Evolutionary conservation across 2,888 invertebrate species (phyloP), one percentile per base, ranked within the genome.

Genomic region (Dicroscelio sp.): DNA sequence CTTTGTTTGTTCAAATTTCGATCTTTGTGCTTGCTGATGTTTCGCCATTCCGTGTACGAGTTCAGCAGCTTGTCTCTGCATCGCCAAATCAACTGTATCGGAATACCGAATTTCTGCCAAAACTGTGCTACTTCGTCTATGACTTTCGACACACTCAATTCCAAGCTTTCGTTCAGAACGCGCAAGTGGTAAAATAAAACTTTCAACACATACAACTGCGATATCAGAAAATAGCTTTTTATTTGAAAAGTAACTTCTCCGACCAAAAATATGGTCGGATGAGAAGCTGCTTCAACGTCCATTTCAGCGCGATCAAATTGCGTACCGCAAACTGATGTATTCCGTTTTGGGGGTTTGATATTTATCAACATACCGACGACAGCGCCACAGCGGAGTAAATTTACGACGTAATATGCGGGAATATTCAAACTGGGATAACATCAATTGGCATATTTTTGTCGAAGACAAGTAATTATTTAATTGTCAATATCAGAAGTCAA

Each of bases 11-110:
- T 20, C 27, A 73, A 73, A 52, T 31, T 27, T 30, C 71, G 52
- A 52, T 52, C 52, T 73, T 73, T 73, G 71, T 73, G 71, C 30
- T 73, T 73, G 48, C 71, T 43, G 43, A 71, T 25, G 71, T 71
- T 71, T 43, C 43, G 71, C 71, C 71, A 71, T 27, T 27, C 43
- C 23, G 43, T 71, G 25, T 43, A 71, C 71, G 48, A 71, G 17
- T 71, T 71, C 4, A 71, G 14, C 25, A 71, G 27, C 27, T 71
- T 71, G 6, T 71, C 71, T 71, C 23, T 71, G 71, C 27, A 23
- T 43, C 71, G 43, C 71, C 27, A 43, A 71, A 71, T 71, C 12
- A 17, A 43, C 48, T 71, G 71, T 71, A 71, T 52, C 71, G 71
- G 71, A 73, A 73, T 73, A 33, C 30, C 23, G 30, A 33, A 33